These are phyloP conservation scores for Eurois occulta DNA, from an alignment of 2,888 invertebrate genomes.

Conservation along the genomic window DNA sequence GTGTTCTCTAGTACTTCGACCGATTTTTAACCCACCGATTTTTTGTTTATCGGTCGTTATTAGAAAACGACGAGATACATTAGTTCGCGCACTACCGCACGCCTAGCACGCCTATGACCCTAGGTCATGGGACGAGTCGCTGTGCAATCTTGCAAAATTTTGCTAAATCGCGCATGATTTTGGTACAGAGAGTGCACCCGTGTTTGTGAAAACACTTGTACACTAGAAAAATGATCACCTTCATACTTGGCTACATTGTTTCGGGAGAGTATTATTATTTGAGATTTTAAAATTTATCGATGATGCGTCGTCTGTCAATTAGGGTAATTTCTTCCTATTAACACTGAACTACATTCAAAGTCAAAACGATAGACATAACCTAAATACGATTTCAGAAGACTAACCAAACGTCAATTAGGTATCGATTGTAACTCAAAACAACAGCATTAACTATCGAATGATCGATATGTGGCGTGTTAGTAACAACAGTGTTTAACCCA, in stretches of 20 bases:
- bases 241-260: not conserved
- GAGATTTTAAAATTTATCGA: not conserved
- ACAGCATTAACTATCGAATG: constrained; percentile 36
- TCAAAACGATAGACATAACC: constrained; percentile 15
- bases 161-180: not conserved
- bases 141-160: not conserved
- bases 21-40: not conserved
- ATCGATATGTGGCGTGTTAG: constrained; percentile 57
- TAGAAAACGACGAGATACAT: not conserved
- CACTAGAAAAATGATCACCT: not conserved
- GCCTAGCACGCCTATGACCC: not conserved
- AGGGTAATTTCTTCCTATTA: not conserved
- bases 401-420: constrained; percentile 34
- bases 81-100: not conserved
- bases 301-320: not conserved
- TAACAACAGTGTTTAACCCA: constrained; percentile 63
- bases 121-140: not conserved
- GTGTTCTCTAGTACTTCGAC: not conserved
- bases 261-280: not conserved
- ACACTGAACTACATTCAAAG: constrained; percentile 1
- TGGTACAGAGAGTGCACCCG: not conserved
- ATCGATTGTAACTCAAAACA: constrained; percentile 30
- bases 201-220: not conserved
- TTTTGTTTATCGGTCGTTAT: not conserved
- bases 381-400: constrained; percentile 28